Base-by-base conservation (phyloP, 2,113 vertebrate species). In the Orthonyx spaldingii region DNA sequence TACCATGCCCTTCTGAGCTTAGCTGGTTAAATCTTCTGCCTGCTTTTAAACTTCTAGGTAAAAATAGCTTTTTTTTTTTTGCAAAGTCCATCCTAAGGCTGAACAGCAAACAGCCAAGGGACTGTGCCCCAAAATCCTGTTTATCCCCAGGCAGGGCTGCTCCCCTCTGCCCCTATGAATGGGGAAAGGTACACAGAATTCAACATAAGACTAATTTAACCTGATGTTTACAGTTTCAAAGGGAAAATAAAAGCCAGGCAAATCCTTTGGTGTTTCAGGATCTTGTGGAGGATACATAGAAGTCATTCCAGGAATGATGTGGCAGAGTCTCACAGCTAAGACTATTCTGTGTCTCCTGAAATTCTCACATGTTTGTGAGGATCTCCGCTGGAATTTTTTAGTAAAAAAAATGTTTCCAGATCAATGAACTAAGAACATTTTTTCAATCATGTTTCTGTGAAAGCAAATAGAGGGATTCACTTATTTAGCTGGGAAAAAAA, bases 221-320 rank as follows among this genome's bases (percentile, higher is more conserved):
- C 14, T 52, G 28, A 39, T 33, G 26, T 30, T 71, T 75, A 42
- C 3, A 18, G 32, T 7, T 28, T 64, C 64, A 49, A 56, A 76
- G 9, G 9, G 53, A 90, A 80, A 86, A 69, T 11, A 72, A 83
- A 90, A 77, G 3, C 20, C 59, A 55, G 24, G 13, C 2, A 92
- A 86, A 92, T 49, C 35, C 44, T 21, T 35, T 47, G 8, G 4
- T 52, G 13, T 41, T 79, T 37, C 24, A 37, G 42, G 50, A 21
- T 74, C 9, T 42, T 26, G 16, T 19, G 66, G 35, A 20, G 19
- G 20, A 53, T 46, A 23, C 0, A 0, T 11, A 28, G 42, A 44
- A 84, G n/a, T 66, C 12, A 17, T 13, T 23, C 9, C 13, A 66
- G 69, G 42, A 84, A 59, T 26, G 10, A 35, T 30, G 30, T 20